These are phyloP conservation scores for Sardinella longiceps DNA, from an alignment of 2,797 vertebrate genomes.

Conservation along the genomic window DNA sequence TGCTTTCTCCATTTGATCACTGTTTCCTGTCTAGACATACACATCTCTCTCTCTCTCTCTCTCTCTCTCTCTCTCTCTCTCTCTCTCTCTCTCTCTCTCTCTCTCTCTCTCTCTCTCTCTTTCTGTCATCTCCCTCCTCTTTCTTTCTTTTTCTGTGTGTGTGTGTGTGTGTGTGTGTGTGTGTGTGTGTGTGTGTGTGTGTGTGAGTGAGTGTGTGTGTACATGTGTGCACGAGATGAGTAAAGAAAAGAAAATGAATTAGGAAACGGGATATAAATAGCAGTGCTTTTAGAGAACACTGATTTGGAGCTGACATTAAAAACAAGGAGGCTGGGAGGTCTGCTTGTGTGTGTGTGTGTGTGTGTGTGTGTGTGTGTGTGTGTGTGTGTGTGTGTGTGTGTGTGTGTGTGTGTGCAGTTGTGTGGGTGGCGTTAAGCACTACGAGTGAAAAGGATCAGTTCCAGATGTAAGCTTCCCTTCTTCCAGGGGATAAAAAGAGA, in stretches of 20 bases:
- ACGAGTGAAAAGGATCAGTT: constrained; percentile 47
- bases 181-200: constrained; percentile 27
- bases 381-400: constrained; percentile 22
- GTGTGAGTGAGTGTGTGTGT: constrained; percentile 22
- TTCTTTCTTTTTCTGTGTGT: too few relatives aligned
- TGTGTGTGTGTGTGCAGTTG: neutral
- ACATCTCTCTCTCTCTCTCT: neutral
- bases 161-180: too few relatives aligned
- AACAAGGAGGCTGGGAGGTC: constrained; percentile 30
- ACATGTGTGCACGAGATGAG: constrained; percentile 3
- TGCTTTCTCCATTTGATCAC: constrained; percentile 38
- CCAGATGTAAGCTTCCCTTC: constrained; percentile 48
- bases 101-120: too few relatives aligned
- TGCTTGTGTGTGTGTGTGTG: neutral
- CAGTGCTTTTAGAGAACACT: constrained; percentile 40
- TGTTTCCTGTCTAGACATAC: constrained; percentile 59
- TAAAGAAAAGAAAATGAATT: constrained; percentile 26
- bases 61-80: neutral
- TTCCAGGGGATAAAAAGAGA: neutral
- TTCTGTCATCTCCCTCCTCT: too few relatives aligned
- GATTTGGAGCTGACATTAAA: constrained; percentile 34
- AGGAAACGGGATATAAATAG: constrained; percentile 43
- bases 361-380: constrained; percentile 17
- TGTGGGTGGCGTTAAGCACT: constrained; percentile 39
- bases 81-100: neutral